These are phyloP conservation scores for Orbicella faveolata DNA, from an alignment of 64 coral and sea anemone genomes.

Conservation along the genomic window DNA sequence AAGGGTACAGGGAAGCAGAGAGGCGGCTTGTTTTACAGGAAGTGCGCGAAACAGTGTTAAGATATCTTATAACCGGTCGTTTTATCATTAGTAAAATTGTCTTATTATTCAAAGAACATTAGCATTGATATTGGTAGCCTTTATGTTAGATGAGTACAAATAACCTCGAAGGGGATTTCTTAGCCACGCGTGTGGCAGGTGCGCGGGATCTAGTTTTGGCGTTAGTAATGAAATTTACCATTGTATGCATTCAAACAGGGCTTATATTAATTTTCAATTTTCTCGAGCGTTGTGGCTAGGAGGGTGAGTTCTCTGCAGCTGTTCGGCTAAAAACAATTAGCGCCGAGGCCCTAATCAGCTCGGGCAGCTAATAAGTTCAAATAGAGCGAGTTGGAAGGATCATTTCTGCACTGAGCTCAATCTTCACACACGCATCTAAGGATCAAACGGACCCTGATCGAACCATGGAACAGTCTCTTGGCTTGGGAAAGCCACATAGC, in stretches of 20 bases:
- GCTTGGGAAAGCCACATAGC: slow-evolving; percentile 68
- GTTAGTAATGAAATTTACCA: slow-evolving; percentile 96
- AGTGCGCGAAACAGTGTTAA: slow-evolving; percentile 70
- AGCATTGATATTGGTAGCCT: slow-evolving; percentile 61
- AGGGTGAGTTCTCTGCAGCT: slow-evolving; percentile 76
- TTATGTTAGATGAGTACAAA: slow-evolving; percentile 73
- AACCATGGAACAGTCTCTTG: slow-evolving; percentile 69
- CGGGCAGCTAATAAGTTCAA: slow-evolving; percentile 88
- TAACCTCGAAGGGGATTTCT: slow-evolving; percentile 58
- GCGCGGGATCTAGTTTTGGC: slow-evolving; percentile 43
- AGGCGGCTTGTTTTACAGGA: slow-evolving; percentile 58
- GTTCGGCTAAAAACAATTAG: slow-evolving; percentile 73
- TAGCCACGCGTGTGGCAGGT: slow-evolving; percentile 32
- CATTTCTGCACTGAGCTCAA: slow-evolving; percentile 14
- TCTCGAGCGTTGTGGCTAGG: slow-evolving; percentile 53
- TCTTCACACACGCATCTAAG: neutral
- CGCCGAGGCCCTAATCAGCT: slow-evolving; percentile 79
- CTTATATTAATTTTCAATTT: slow-evolving; percentile 94
- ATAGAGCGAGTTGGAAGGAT: slow-evolving; percentile 43
- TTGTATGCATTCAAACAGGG: slow-evolving; percentile 95
- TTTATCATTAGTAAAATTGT: slow-evolving; percentile 92
- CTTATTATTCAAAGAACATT: slow-evolving; percentile 72
- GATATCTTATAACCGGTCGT: slow-evolving; percentile 85
- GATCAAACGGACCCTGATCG: neutral
- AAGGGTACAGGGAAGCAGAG: slow-evolving; percentile 40